Base-by-base conservation (phyloP, 2,888 invertebrate species). In the Campopleginae sp. region DNA sequence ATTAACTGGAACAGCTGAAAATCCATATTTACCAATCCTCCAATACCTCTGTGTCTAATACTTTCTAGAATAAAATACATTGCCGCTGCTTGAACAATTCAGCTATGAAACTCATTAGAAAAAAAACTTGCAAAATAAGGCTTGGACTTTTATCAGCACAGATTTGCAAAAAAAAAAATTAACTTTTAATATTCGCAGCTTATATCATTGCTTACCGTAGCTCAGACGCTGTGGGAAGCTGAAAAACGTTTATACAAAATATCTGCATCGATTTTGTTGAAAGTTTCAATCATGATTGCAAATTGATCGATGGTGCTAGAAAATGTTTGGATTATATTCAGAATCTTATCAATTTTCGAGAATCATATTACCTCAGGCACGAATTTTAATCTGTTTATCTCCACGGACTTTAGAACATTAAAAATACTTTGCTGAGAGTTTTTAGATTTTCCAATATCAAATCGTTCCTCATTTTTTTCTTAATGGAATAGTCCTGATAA, bases 331-430 rank as follows among this genome's bases (percentile, higher is more conserved):
- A 61, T 61, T 12, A 31, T 63, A n/a, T 31, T 63, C 7, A 63
- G 33, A 7, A 61, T 33, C 12, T 31, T 1, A 1, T n/a, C 7
- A 38, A 33, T 33, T 63, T 63, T 7, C 10, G 17, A 33, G 23
- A 27, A 23, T 27, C 14, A 7, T 27, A 58, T 23, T 23, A 23
- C 23, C 12, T 14, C 14, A 0, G 23, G 54, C 14, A 1, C 27
- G 23, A 4, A 58, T 27, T 58, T 12, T 4, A 58, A 58, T 58
- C 54, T 58, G 12, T 58, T 58, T 58, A 58, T 58, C 54, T 58
- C 27, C 14, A 27, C 14, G 27, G 27, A 58, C 54, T 58, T 58
- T 58, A 27, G 27, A 58, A 0, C 27, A 27, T 23, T 14, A 12
- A 7, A 12, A 58, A 58, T 14, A 58, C 54, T 58, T 58, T 27